A percentile compares a stretch with the other conserved stretches of the same genome.
Conservation (phyloP, 35 echinoderm and acorn worm species). For the Stichopus chloronotus region DNA sequence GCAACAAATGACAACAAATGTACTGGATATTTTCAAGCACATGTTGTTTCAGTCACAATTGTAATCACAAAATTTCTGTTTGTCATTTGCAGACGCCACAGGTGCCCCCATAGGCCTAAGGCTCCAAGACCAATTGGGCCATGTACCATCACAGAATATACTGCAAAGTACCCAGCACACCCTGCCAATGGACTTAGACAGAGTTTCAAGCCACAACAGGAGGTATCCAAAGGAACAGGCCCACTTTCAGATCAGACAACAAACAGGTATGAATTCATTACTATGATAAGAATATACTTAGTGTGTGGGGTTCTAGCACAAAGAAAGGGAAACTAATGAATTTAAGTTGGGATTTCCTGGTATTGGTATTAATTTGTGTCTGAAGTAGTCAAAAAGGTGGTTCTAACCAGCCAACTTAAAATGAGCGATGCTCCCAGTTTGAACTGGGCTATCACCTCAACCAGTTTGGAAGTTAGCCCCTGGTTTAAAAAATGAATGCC, state of each 20-base stretch:
- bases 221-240: conserved; percentile 62
- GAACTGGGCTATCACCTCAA: no score
- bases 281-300: no score
- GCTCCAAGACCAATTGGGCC: conserved; percentile 67
- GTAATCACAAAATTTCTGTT: not conserved
- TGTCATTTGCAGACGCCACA: conserved; percentile 77
- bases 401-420: no score
- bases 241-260: conserved; percentile 86
- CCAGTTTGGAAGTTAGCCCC: no score
- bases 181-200: conserved; percentile 73
- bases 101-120: conserved; percentile 89
- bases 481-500: no score
- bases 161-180: conserved; percentile 89
- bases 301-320: no score
- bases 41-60: not conserved
- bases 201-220: conserved; percentile 84
- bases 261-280: conserved; percentile 68
- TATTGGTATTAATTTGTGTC: no score
- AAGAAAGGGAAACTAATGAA: no score
- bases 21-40: no score
- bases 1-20: not conserved
- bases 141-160: conserved; percentile 87
- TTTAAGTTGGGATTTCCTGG: no score
- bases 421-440: no score
- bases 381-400: no score